Conservation (phyloP, 2,888 invertebrate genomes). For the Gastracanthus pulcherrimus region DNA sequence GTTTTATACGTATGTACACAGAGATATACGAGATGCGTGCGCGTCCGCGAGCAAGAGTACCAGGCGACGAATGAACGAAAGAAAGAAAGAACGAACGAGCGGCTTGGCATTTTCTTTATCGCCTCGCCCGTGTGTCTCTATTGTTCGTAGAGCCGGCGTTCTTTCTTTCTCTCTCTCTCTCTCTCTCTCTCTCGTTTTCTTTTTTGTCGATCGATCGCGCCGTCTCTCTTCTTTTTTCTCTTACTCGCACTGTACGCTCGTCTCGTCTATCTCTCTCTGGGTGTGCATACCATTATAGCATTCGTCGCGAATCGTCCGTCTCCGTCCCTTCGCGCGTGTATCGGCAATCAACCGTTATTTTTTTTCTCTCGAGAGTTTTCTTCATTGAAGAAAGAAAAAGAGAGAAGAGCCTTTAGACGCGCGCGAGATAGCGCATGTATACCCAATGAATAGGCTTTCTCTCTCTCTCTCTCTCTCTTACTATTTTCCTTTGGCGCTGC, state of each 20-base stretch:
- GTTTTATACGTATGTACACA: too few relatives aligned
- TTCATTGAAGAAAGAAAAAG: background rate
- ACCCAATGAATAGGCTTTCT: slow-evolving; percentile 19
- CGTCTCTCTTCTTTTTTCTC: too few relatives aligned
- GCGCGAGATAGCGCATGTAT: background rate
- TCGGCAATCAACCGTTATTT: background rate
- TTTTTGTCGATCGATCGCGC: background rate
- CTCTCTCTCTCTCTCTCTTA: slow-evolving; percentile 33
- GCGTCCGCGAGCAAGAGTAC: too few relatives aligned
- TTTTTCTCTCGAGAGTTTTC: slow-evolving; percentile 27
- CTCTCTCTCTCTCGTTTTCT: background rate
- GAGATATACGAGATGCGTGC: too few relatives aligned
- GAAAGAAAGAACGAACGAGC: too few relatives aligned
- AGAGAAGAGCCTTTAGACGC: background rate
- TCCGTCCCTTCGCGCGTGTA: background rate
- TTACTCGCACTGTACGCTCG: too few relatives aligned
- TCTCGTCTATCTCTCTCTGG: too few relatives aligned
- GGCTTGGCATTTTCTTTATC: too few relatives aligned
- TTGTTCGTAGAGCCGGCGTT: too few relatives aligned
- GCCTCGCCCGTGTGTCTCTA: too few relatives aligned
- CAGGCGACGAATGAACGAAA: too few relatives aligned
- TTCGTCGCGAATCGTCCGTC: slow-evolving; percentile 9
- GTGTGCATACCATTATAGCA: background rate
- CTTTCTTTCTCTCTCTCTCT: too few relatives aligned
- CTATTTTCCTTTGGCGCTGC: slow-evolving; percentile 62